phyloP scores from a whole-genome alignment of 2,113 vertebrate genomes.

The Craseonycteris thonglongyai region DNA sequence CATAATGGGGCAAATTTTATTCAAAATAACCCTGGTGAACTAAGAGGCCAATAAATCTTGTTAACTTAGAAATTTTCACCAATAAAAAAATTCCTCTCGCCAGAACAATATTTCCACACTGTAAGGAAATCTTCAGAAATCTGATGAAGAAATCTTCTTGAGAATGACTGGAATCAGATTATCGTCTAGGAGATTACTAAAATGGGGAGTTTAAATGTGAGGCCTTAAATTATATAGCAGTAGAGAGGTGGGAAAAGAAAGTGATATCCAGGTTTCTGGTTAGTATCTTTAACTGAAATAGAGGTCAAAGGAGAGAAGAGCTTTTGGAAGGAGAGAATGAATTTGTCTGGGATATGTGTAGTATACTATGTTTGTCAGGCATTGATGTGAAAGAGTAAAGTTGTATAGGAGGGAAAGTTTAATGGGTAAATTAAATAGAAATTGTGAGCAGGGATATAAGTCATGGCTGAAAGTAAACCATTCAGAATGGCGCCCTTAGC shows the following conservation, averaged over 20 bases:
- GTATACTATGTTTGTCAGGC: not conserved
- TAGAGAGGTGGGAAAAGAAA: not conserved
- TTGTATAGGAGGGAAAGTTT: not conserved
- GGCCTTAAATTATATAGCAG: not conserved
- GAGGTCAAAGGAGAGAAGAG: not conserved
- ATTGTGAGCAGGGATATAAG: not conserved
- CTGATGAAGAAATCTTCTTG: not conserved
- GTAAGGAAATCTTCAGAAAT: not conserved
- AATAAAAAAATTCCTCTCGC: not conserved
- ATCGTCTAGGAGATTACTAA: not conserved
- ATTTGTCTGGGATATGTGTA: not conserved
- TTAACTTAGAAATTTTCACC: not conserved
- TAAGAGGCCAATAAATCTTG: not conserved
- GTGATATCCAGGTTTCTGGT: not conserved
- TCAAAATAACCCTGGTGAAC: not conserved
- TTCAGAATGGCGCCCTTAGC: not conserved
- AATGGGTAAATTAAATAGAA: not conserved
- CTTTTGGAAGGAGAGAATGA: not conserved
- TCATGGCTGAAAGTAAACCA: not conserved
- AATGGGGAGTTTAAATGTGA: not conserved
- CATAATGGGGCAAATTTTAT: not conserved
- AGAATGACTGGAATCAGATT: not conserved
- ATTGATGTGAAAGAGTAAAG: not conserved
- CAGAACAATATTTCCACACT: not conserved
- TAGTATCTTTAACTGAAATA: not conserved